Evolutionary conservation across 2,888 invertebrate species (phyloP), one percentile per base, ranked within the genome.

Genomic region (Bhutanitis thaidina): DNA sequence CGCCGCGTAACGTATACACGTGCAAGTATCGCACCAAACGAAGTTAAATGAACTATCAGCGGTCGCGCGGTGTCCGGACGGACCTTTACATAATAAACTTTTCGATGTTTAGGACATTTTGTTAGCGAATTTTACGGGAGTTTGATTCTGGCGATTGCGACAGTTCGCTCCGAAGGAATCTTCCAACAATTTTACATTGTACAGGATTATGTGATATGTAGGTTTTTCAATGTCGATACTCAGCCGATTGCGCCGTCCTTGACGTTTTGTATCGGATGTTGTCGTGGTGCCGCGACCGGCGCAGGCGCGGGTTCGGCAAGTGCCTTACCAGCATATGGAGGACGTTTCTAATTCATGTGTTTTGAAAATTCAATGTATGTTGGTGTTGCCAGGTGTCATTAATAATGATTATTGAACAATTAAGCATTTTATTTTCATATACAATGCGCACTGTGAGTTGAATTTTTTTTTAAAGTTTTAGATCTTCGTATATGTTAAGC

Each of bases 211-310:
- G 71, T 74, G 68, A 69, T 73, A 71, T 55, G 56, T 41, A 43
- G 55, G 15, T 62, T 59, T 57, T 49, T 13, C 13, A 16, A 43
- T 65, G 20, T 43, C 48, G 54, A 67, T 60, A 54, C 64, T 62
- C 64, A 56, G 69, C 65, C 62, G 58, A 63, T 58, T 57, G 65
- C 64, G 65, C 74, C 75, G 74, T 74, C 76, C 73, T 69, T 57
- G n/a, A 57, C 63, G 63, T 68, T 50, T 53, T 48, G 30, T 41
- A 53, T 49, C 45, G 13, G 49, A n/a, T n/a, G 48, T 52, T 34
- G 12, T 49, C n/a, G 8, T 15, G 12, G 15, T 27, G 35, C 12
- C 10, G 41, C 16, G 29, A 7, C 7, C 27, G 27, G 5, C 27
- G 7, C 27, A 8, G 1, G 47, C 14, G 41, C 30, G 41, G 27